These are phyloP conservation scores for Eupeodes latifasciatus DNA, from an alignment of 2,888 invertebrate genomes.

Conservation along the genomic window DNA sequence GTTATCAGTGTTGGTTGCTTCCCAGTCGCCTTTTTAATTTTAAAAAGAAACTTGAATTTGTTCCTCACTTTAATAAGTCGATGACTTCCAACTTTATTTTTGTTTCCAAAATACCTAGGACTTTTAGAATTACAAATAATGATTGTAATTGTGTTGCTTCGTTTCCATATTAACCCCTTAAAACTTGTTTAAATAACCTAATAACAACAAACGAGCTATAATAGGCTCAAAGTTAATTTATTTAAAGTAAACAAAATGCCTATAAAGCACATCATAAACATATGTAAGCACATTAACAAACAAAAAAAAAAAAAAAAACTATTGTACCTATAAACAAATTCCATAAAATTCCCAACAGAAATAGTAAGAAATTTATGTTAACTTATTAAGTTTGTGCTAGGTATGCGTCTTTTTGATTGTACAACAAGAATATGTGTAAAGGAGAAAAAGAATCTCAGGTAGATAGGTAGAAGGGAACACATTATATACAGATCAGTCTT, in stretches of 20 bases:
- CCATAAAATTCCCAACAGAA: neutral
- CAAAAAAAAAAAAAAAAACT: neutral
- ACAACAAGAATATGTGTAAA: neutral
- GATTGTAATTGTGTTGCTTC: too few relatives aligned
- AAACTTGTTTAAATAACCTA: too few relatives aligned
- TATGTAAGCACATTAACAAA: neutral
- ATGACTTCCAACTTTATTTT: too few relatives aligned
- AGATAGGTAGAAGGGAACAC: conserved; percentile 15
- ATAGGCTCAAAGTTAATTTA: neutral
- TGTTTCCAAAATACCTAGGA: too few relatives aligned
- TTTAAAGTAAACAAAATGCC: conserved; percentile 2
- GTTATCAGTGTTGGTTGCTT: too few relatives aligned
- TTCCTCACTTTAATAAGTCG: too few relatives aligned
- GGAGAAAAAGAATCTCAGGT: conserved; percentile 8
- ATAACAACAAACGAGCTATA: neutral
- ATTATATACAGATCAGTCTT: neutral
- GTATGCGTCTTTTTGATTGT: neutral
- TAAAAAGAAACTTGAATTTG: too few relatives aligned
- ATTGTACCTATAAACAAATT: conserved; percentile 10
- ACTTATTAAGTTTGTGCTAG: neutral
- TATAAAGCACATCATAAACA: neutral
- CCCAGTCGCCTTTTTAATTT: too few relatives aligned
- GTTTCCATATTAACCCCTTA: too few relatives aligned
- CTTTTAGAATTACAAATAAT: too few relatives aligned
- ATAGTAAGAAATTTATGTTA: neutral